Evolutionary conservation across 2,888 invertebrate genomes (phyloP).

Genomic region (Drosophila trichaetosa): DNA sequence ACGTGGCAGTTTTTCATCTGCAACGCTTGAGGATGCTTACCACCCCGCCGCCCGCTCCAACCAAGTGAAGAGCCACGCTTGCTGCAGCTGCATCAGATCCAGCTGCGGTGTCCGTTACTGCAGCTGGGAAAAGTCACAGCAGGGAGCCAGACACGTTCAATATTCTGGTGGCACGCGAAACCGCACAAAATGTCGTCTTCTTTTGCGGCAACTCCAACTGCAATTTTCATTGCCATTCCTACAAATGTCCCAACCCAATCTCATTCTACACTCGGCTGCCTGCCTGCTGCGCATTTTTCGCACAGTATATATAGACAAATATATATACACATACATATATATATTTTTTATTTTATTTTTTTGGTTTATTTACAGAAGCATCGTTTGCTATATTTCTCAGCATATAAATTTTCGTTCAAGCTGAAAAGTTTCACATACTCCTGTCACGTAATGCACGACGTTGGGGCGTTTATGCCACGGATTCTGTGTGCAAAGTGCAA

Average conservation of each 20-base stretch:
- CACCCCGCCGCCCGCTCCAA: constrained; percentile 26
- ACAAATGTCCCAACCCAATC: constrained; percentile 2
- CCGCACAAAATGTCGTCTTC: constrained; percentile 68
- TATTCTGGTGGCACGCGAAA: constrained; percentile 74
- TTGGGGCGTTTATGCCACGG: neutral
- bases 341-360: neutral
- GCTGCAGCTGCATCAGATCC: constrained; percentile 18
- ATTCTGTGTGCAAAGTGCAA: neutral
- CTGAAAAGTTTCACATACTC: constrained; percentile 77
- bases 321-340: no score
- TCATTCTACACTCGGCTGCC: neutral
- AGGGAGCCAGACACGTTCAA: constrained; percentile 65
- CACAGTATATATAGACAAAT: constrained; percentile 38
- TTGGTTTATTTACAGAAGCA: constrained; percentile 24
- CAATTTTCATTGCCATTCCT: constrained; percentile 4
- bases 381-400: constrained; percentile 53
- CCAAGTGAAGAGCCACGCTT: constrained; percentile 22
- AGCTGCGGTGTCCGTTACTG: constrained; percentile 21
- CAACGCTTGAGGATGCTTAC: constrained; percentile 13
- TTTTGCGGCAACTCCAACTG: constrained; percentile 9
- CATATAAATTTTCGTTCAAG: constrained; percentile 76
- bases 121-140: constrained; percentile 45
- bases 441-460: constrained; percentile 67
- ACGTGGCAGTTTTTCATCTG: constrained; percentile 65
- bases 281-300: constrained; percentile 48